These are phyloP conservation scores for Pipa parva DNA, from an alignment of 2,113 vertebrate genomes.

Conservation along the genomic window DNA sequence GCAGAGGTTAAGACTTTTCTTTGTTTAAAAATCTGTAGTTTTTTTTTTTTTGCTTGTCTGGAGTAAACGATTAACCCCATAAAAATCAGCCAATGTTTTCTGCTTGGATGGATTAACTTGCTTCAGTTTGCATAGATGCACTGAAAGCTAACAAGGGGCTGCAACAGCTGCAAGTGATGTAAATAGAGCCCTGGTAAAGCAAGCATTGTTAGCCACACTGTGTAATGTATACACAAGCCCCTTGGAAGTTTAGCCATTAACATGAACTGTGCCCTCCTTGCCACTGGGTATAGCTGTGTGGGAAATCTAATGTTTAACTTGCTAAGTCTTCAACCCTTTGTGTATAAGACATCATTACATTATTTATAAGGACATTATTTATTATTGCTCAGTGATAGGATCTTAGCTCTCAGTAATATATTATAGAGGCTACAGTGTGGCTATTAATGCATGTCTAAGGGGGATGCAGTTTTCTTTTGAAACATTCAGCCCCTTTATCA, in stretches of 20 bases:
- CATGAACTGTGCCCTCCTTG: background rate
- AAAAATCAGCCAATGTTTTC: conserved; percentile 5
- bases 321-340: no score
- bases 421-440: no score
- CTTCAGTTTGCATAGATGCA: conserved; percentile 20
- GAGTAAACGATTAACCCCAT: conserved; percentile 7
- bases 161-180: conserved; percentile 34
- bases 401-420: no score
- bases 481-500: no score
- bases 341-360: no score
- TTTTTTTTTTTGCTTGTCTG: background rate
- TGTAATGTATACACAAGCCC: conserved; percentile 19
- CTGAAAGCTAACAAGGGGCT: conserved; percentile 21
- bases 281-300: background rate
- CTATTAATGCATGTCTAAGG: no score
- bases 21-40: conserved; percentile 16
- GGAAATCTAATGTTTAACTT: background rate
- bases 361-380: no score
- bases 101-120: background rate
- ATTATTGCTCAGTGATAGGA: no score
- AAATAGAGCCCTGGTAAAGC: conserved; percentile 6
- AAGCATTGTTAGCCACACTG: background rate
- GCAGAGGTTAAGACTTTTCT: conserved; percentile 13
- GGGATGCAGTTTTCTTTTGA: no score
- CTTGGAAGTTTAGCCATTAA: conserved; percentile 26